Base-by-base conservation (phyloP, 2,113 vertebrate species). In the Choloepus hoffmanni region DNA sequence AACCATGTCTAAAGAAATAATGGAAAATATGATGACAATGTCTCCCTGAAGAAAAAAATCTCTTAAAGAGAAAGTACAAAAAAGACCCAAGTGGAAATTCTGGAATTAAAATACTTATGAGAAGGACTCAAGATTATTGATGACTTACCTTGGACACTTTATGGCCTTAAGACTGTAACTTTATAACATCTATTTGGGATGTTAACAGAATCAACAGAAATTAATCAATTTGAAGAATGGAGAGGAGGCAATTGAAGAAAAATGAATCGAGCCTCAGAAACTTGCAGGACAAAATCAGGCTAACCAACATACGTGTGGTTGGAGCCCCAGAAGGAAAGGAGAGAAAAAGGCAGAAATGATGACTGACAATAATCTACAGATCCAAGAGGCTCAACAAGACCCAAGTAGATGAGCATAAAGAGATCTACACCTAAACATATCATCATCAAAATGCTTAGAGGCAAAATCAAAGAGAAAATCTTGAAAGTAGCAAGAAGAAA, bases 381-480 rank as follows among this genome's bases (percentile, higher is more conserved):
- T 11, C 83, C 55, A 15, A 30, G 10, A 14, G n/a, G 33, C n/a
- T 26, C 19, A 1, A 50, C 36, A 26, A 30, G 23, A 19, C 7
- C 4, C 0, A 1, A 26, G 82, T 0, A 55, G 43, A 36, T 1
- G n/a, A 21, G 14, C 53, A 14, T 65, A 62, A 60, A 60, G 36
- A 28, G 58, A 21, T 4, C 40, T 74, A 4, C 53, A 60, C 58
- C 16, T 1, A 3, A 19, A 55, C 43, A 15, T 23, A 5, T 11
- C n/a, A 1, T 2, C 12, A 23, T 40, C 11, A 0, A 58, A 40
- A 53, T 0, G 12, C 11, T 1, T 3, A 4, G 1, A 74, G 30
- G 28, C 55, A 36, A 67, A 14, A 24, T 21, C 58, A 60, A 60
- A 60, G 30, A 18, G 36, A 18, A 45, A 2, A 5, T 0, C 26